Conservation (phyloP, 2,888 invertebrate genomes). For the Plebejus anna region DNA sequence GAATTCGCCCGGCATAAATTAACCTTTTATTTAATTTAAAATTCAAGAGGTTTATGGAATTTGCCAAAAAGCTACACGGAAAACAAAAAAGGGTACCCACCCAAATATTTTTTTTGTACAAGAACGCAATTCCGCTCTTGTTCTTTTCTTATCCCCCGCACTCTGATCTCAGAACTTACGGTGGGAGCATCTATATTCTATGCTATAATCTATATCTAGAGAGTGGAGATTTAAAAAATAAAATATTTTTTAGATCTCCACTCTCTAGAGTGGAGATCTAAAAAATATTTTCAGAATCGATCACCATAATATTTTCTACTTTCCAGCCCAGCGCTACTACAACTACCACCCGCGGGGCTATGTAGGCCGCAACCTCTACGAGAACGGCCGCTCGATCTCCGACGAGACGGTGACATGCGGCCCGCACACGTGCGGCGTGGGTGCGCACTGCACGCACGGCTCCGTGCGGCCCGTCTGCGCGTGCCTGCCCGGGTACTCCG, state of each 20-base stretch:
- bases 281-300: background rate
- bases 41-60: too few species aligned
- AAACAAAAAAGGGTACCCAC: too few species aligned
- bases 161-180: too few species aligned
- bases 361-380: constrained; percentile 62
- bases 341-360: constrained; percentile 57
- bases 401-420: constrained; percentile 75
- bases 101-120: too few species aligned
- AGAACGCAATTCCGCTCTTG: too few species aligned
- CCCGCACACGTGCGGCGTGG: constrained; percentile 83
- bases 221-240: background rate
- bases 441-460: constrained; percentile 83
- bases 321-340: constrained; percentile 60
- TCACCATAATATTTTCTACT: background rate
- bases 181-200: too few species aligned
- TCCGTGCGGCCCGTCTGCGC: constrained; percentile 89
- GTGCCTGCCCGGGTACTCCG: constrained; percentile 88
- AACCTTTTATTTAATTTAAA: background rate
- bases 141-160: too few species aligned
- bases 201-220: too few species aligned
- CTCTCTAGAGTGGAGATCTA: background rate
- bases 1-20: background rate
- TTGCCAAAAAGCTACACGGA: too few species aligned
- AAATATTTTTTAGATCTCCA: too few species aligned
- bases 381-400: constrained; percentile 69